Percentiles rank a stretch among this genome's conserved stretches.
Conservation (phyloP, 2,113 vertebrate species). For the Silurus asotus region DNA sequence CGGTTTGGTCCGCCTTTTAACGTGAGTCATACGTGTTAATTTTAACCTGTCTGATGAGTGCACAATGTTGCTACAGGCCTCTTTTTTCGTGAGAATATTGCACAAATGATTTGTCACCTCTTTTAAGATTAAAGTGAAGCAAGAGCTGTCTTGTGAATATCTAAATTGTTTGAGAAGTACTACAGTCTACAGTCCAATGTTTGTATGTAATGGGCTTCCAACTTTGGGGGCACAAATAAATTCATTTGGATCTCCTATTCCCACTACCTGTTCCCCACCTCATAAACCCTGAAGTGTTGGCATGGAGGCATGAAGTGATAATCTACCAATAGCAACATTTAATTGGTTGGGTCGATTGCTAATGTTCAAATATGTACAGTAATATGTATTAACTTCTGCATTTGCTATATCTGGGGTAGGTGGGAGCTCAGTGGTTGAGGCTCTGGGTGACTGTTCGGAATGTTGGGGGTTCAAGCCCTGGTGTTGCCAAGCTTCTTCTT, state of each 20-base stretch:
- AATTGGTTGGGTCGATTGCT: background rate
- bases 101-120: slow-evolving; percentile 24
- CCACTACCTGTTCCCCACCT: background rate
- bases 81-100: background rate
- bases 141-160: slow-evolving; percentile 13
- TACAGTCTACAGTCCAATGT: background rate
- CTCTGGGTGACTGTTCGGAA: too few relatives aligned
- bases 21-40: slow-evolving; percentile 19
- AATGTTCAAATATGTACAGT: too few relatives aligned
- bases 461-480: too few relatives aligned
- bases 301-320: background rate
- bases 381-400: too few relatives aligned
- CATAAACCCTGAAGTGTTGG: slow-evolving; percentile 10
- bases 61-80: slow-evolving; percentile 8
- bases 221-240: background rate
- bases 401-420: too few relatives aligned
- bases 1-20: background rate
- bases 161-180: background rate
- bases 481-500: too few relatives aligned
- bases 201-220: background rate
- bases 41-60: slow-evolving; percentile 3
- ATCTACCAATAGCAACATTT: background rate
- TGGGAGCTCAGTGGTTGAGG: too few relatives aligned
- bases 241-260: background rate
- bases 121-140: background rate